phyloP scores from a whole-genome alignment of 2,888 invertebrate species.

The Epinotia bilunana region DNA sequence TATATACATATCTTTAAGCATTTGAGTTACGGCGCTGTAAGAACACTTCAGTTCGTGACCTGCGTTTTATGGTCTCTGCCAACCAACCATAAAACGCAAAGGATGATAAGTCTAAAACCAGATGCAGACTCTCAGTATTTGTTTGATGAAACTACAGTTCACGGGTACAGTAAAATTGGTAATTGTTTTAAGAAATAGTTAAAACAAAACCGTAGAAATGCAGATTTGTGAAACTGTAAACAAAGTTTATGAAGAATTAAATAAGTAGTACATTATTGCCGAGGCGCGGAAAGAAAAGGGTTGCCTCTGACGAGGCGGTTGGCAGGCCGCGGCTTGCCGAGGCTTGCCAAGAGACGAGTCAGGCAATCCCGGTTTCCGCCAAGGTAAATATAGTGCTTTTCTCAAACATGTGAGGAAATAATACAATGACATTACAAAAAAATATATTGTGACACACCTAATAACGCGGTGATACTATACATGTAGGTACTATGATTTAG shows the following conservation, averaged over 20 bases:
- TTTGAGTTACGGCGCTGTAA: constrained; percentile 8
- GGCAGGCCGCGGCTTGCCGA: no score
- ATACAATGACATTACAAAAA: no score
- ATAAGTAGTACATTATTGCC: no score
- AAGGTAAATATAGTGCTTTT: no score
- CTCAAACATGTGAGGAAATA: no score
- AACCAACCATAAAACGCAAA: background rate
- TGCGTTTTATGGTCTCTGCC: constrained; percentile 14
- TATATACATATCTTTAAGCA: background rate
- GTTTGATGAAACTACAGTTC: background rate
- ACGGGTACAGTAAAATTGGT: background rate
- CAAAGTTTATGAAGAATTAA: background rate
- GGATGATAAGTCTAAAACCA: constrained; percentile 17
- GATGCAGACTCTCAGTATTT: constrained; percentile 5
- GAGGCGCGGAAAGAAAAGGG: no score
- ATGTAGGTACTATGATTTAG: no score
- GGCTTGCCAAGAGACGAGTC: no score
- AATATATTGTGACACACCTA: no score
- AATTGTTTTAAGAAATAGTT: constrained; percentile 5
- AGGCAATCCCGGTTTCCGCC: no score
- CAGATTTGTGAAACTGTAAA: background rate
- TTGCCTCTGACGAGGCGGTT: no score
- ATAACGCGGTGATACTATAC: no score
- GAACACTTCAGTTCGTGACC: constrained; percentile 16
- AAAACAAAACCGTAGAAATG: background rate